Conservation (phyloP, 2,797 vertebrate species). For the Thaleichthys pacificus region DNA sequence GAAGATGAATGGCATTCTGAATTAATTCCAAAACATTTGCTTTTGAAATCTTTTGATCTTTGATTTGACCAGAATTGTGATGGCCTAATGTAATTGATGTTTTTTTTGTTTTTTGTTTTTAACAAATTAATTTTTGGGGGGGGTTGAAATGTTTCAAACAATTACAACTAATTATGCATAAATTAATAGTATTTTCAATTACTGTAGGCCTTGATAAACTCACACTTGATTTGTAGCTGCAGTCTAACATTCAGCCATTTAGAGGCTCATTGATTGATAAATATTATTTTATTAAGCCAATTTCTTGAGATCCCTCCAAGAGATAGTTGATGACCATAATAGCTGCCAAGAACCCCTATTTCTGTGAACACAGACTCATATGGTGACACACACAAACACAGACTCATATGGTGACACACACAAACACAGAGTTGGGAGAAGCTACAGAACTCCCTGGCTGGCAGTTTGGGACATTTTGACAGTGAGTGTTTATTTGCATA, state of each 20-base stretch:
- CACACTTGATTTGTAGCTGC: not conserved
- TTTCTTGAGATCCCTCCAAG: not conserved
- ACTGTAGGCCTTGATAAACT: too few relatives aligned
- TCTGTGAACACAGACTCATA: slow-evolving; percentile 20
- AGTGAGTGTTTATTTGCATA: slow-evolving; percentile 34
- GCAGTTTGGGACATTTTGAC: slow-evolving; percentile 29
- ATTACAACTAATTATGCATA: too few relatives aligned
- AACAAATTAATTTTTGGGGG: not conserved
- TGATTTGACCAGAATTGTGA: not conserved
- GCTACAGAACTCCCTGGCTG: slow-evolving; percentile 29
- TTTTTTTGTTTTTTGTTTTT: too few relatives aligned
- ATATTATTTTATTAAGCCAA: slow-evolving; percentile 1
- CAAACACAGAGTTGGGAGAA: slow-evolving; percentile 39
- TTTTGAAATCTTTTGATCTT: not conserved
- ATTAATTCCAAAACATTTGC: not conserved
- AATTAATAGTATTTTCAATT: too few relatives aligned
- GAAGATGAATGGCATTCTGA: not conserved
- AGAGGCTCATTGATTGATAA: slow-evolving; percentile 5
- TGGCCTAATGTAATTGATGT: too few relatives aligned
- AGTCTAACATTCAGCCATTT: slow-evolving; percentile 16
- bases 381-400: not conserved
- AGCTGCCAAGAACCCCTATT: slow-evolving; percentile 39
- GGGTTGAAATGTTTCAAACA: too few relatives aligned
- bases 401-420: slow-evolving; percentile 11
- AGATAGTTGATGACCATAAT: slow-evolving; percentile 22